A percentile compares a stretch with the other conserved stretches of the same genome.
phyloP scores from a whole-genome alignment of 2,797 vertebrate genomes.

The Rhynchonycteris naso region DNA sequence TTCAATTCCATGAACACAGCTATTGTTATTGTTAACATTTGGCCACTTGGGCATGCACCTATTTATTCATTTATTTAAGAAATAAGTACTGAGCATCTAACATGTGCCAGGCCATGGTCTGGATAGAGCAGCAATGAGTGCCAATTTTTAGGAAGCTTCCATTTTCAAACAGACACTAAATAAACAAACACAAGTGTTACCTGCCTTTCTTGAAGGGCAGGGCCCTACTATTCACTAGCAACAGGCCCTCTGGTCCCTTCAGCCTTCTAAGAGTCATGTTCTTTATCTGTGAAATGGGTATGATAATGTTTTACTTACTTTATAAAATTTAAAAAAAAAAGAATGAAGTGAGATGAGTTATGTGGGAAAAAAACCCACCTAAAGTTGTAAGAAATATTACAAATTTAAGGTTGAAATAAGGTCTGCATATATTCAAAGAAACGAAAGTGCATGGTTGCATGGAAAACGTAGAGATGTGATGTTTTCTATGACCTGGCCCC shows the following conservation, averaged over 20 bases:
- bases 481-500: fast-evolving
- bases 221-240: not conserved
- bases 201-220: not conserved
- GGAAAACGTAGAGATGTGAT: not conserved
- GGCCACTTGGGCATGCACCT: not conserved
- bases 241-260: not conserved
- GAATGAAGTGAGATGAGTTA: not conserved
- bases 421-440: not conserved
- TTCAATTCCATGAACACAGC: not conserved
- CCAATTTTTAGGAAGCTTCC: not conserved
- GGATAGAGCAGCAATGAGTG: not conserved
- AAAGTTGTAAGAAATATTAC: not conserved
- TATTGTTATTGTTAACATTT: not conserved
- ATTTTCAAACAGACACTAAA: not conserved
- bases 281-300: not conserved
- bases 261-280: not conserved
- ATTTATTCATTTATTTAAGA: not conserved
- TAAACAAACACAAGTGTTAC: not conserved
- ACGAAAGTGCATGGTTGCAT: not conserved
- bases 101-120: not conserved
- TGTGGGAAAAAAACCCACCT: not conserved
- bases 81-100: not conserved
- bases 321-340: not conserved
- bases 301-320: not conserved
- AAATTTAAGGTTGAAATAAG: not conserved